Base-by-base conservation (phyloP, 2,113 vertebrate species). In the Megaceryle torquata region DNA sequence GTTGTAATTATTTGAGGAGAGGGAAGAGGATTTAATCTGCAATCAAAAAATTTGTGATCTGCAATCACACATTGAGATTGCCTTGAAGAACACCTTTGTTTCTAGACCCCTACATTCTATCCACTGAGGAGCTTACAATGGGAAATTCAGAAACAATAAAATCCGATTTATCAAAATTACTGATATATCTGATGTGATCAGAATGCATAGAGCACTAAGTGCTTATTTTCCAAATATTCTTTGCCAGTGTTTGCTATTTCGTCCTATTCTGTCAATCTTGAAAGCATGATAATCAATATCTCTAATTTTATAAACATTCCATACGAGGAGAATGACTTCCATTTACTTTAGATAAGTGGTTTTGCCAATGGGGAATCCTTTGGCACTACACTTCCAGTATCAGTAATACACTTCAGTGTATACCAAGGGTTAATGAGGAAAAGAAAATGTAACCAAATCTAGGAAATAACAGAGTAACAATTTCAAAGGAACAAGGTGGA, bases 401-500 rank as follows among this genome's bases (percentile, higher is more conserved):
- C 50, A 67, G 44, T 77, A 71, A 72, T 57, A 48, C 3, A 29
- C 28, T 82, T 89, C 54, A 81, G 33, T 41, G 81, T 39, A 79
- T 48, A 65, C 15, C 50, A 77, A 74, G 50, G 29, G 67, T 82
- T 89, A 94, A 79, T 33, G 25, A 85, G 33, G 53, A 61, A 74
- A 82, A 74, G 28, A 72, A 95, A 80, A 50, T 11, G 26, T 41
- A 91, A 70, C 39, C 26, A 68, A 89, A 82, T 25, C 22, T 65
- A 50, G 56, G 31, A 93, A 94, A 59, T 4, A 93, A 13, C 56
- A 82, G 33, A 87, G 44, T 33, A 89, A 72, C 5, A 68, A 48
- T 92, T 95, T 95, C 46, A 94, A 92, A 91, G 44, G 15, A 79
- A 9, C 10, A 93, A 91, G n/a, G n/a, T 53, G 21, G 44, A 93